A percentile compares a stretch with the other conserved stretches of the same genome.
These are phyloP conservation scores for Tupiocoris notatus DNA, from an alignment of 2,888 invertebrate genomes.

Conservation along the genomic window DNA sequence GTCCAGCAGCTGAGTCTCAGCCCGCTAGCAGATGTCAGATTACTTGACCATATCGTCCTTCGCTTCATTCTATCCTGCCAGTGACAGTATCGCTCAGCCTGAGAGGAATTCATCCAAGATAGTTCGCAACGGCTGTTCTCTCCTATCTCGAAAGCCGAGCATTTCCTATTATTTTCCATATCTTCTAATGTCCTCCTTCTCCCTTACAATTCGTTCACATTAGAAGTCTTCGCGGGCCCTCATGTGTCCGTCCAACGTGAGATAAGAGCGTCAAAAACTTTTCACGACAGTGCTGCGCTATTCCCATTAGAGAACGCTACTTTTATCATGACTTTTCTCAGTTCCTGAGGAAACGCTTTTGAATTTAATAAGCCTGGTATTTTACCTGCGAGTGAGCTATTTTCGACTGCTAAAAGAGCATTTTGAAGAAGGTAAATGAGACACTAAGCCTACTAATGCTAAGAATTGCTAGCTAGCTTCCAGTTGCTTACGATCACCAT, in stretches of 20 bases:
- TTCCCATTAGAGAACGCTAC: not conserved
- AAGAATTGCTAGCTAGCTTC: too few species aligned
- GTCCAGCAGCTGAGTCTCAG: not conserved
- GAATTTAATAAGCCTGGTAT: too few species aligned
- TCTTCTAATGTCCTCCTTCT: not conserved
- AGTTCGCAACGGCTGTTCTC: too few species aligned
- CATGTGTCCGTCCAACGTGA: not conserved
- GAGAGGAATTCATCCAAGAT: not conserved
- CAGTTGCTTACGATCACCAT: too few species aligned
- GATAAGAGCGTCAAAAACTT: constrained; percentile 20
- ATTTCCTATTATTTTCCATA: constrained; percentile 15
- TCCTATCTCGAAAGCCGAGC: not conserved
- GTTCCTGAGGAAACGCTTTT: not conserved
- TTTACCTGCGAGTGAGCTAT: too few species aligned
- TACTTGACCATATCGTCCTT: not conserved
- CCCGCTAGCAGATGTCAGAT: constrained; percentile 1
- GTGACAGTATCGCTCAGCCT: constrained; percentile 1
- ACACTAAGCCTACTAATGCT: too few species aligned
- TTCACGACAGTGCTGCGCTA: not conserved
- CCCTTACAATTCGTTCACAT: not conserved
- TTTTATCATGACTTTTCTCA: too few species aligned
- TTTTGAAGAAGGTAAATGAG: too few species aligned
- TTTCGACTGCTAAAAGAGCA: too few species aligned
- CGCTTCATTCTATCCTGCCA: not conserved
- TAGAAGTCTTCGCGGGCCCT: not conserved